A percentile compares a stretch with the other conserved stretches of the same genome.
phyloP scores from a whole-genome alignment of 2,797 vertebrate species.

The Dipus sagitta region DNA sequence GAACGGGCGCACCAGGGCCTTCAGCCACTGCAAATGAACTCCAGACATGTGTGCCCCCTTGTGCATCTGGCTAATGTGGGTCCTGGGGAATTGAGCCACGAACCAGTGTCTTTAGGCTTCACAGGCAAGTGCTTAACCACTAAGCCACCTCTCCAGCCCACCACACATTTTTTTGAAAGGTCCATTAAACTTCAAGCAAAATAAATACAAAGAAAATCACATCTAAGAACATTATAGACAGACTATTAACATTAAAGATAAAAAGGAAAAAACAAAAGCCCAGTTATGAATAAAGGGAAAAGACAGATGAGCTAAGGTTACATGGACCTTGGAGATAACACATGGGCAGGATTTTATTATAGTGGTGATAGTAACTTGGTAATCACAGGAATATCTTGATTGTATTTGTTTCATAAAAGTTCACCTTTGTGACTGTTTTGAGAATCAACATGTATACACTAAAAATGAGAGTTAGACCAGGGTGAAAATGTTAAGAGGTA shows the following conservation, averaged over 20 bases:
- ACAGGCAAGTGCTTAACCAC: too few relatives aligned
- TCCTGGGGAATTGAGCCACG: too few relatives aligned
- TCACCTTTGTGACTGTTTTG: background rate
- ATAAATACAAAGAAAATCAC: slow-evolving; percentile 22
- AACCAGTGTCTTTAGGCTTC: too few relatives aligned
- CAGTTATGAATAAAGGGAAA: background rate
- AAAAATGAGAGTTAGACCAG: background rate
- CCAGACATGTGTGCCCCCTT: too few relatives aligned
- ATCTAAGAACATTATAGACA: background rate
- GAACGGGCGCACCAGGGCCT: too few relatives aligned
- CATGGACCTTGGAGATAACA: background rate
- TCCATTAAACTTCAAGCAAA: background rate
- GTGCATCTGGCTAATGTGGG: too few relatives aligned
- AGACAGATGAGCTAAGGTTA: background rate
- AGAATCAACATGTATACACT: background rate
- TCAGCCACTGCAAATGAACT: too few relatives aligned
- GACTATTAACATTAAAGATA: background rate
- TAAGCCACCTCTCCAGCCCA: too few relatives aligned
- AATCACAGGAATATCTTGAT: background rate
- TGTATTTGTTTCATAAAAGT: slow-evolving; percentile 1
- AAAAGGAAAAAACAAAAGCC: background rate
- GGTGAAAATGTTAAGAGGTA: background rate
- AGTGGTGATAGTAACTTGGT: background rate
- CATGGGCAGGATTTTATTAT: background rate
- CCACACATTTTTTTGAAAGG: slow-evolving; percentile 6